A percentile compares a stretch with the other conserved stretches of the same genome.
These are phyloP conservation scores for Crotalus horridus DNA, from an alignment of 2,113 vertebrate genomes.

Conservation along the genomic window DNA sequence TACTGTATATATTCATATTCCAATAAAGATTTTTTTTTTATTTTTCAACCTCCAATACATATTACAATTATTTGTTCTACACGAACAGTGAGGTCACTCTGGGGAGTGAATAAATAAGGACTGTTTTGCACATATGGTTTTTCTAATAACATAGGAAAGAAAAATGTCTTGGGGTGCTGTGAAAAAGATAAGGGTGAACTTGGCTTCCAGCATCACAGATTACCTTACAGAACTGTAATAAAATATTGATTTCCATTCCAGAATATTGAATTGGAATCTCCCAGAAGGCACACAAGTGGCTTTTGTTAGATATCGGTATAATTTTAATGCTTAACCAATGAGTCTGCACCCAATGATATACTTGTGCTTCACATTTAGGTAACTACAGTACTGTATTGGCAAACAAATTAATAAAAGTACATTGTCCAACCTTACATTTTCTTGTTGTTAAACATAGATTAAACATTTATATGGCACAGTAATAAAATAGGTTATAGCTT, in stretches of 20 bases:
- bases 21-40: conserved; percentile 25
- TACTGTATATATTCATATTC: conserved; percentile 13
- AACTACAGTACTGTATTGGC: neutral
- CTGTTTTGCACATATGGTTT: neutral
- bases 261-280: neutral
- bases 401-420: neutral
- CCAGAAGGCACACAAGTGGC: neutral
- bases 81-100: neutral
- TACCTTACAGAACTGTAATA: neutral
- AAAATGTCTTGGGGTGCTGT: neutral
- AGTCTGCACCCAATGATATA: neutral
- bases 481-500: neutral
- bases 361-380: neutral
- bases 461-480: neutral
- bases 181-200: conserved; percentile 5
- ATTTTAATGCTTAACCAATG: neutral
- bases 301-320: neutral
- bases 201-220: neutral
- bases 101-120: neutral
- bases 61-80: conserved; percentile 35
- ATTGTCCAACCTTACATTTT: neutral
- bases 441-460: neutral
- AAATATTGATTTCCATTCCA: neutral
- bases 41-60: conserved; percentile 10
- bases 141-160: conserved; percentile 32